Conservation (phyloP, 2,888 invertebrate genomes). For the Phortica magna region DNA sequence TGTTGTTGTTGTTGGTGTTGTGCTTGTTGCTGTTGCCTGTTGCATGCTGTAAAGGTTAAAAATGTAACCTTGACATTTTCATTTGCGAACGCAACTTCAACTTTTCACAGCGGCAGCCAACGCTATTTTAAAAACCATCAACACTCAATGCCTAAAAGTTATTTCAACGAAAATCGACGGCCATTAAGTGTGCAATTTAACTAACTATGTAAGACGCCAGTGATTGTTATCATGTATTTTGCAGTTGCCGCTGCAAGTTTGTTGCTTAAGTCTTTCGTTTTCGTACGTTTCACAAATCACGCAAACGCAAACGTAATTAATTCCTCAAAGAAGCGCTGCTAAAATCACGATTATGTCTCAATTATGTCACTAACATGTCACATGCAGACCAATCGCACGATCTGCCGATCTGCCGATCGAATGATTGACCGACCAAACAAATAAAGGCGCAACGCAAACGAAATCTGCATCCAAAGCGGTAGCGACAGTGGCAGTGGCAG, state of each 20-base stretch:
- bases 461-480: slow-evolving; percentile 33
- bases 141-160: neutral
- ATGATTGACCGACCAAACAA: neutral
- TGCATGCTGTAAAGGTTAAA: slow-evolving; percentile 57
- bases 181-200: neutral
- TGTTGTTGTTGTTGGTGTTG: neutral
- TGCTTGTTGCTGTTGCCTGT: neutral
- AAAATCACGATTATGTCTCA: slow-evolving; percentile 68
- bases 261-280: slow-evolving; percentile 72
- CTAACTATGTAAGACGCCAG: neutral
- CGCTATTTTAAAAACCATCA: neutral
- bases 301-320: neutral
- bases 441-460: slow-evolving; percentile 7
- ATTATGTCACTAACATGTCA: slow-evolving; percentile 69
- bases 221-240: neutral
- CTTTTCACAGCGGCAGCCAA: neutral
- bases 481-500: neutral
- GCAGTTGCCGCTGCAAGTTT: slow-evolving; percentile 48
- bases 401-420: neutral
- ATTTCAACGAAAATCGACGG: slow-evolving; percentile 4
- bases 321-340: neutral
- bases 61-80: slow-evolving; percentile 70
- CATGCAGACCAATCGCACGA: slow-evolving; percentile 43
- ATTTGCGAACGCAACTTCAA: slow-evolving; percentile 22
- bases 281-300: slow-evolving; percentile 48